Evolutionary conservation across 2,113 vertebrate genomes (phyloP).

Genomic region (Eulemur rufifrons): DNA sequence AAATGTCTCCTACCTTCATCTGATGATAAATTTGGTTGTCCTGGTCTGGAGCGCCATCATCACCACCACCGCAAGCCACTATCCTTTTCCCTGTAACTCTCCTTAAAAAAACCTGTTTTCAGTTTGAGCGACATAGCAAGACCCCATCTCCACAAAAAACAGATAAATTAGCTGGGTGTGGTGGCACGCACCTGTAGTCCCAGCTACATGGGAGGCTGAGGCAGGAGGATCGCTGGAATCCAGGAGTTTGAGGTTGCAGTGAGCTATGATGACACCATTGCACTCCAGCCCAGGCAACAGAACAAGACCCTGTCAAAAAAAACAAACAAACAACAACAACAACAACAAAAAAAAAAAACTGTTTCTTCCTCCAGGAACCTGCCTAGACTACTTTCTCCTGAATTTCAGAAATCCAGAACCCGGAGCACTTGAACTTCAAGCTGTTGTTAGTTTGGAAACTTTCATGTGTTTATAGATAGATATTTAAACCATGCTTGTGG

Average conservation of each 20-base stretch:
- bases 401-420: background rate
- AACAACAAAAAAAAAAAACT: background rate
- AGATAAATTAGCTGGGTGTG: too few relatives aligned
- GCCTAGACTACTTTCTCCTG: background rate
- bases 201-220: too few relatives aligned
- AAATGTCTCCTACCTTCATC: background rate
- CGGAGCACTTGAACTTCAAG: background rate
- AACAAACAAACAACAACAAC: background rate
- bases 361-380: background rate
- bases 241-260: too few relatives aligned
- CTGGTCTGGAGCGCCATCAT: background rate
- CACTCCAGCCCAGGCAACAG: too few relatives aligned
- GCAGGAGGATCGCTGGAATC: too few relatives aligned
- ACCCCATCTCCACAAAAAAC: too few relatives aligned
- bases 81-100: background rate
- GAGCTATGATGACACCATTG: too few relatives aligned
- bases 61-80: background rate
- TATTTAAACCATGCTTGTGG: slow-evolving; percentile 40
- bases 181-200: too few relatives aligned
- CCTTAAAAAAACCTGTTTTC: background rate
- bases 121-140: too few relatives aligned
- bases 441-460: slow-evolving; percentile 25
- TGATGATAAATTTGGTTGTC: background rate
- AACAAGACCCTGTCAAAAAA: background rate
- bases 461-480: slow-evolving; percentile 8